Conservation (phyloP, 2,797 vertebrate genomes). For the Brachyrhaphis roseni region DNA sequence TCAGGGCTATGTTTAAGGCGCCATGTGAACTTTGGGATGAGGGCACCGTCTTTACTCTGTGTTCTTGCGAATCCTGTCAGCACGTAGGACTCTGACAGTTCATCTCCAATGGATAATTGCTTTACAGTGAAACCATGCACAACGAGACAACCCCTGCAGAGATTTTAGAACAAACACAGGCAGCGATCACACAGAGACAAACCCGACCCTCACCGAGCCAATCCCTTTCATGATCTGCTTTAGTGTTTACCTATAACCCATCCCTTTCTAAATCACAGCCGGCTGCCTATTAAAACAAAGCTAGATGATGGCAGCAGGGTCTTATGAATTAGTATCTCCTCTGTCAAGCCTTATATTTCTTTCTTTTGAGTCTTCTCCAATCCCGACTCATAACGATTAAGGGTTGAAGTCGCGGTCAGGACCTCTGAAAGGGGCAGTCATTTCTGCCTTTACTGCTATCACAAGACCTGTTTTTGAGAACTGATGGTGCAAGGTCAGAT, state of each 20-base stretch:
- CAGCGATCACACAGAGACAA: conserved; percentile 27
- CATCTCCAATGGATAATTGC: conserved; percentile 33
- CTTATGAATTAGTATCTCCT: conserved; percentile 67
- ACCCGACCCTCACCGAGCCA: conserved; percentile 14
- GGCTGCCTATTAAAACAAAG: conserved; percentile 67
- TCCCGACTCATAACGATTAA: conserved; percentile 49
- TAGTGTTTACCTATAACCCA: conserved; percentile 66
- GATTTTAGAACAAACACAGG: conserved; percentile 40
- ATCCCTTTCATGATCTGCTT: conserved; percentile 35
- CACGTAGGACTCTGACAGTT: conserved; percentile 35
- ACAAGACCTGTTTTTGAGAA: conserved; percentile 57
- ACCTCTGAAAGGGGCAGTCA: conserved; percentile 42
- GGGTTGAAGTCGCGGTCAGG: conserved; percentile 81
- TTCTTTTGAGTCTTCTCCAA: conserved; percentile 44
- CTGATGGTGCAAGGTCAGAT: conserved; percentile 63
- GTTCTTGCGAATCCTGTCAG: conserved; percentile 51
- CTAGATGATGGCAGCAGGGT: conserved; percentile 78
- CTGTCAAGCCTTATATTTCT: conserved; percentile 62
- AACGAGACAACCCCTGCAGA: conserved; percentile 33
- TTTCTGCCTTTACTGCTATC: conserved; percentile 66
- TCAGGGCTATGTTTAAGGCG: conserved; percentile 48
- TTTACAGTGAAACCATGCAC: conserved; percentile 21
- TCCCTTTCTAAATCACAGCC: conserved; percentile 62
- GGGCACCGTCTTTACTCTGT: conserved; percentile 26
- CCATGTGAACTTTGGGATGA: conserved; percentile 49